Percentiles rank a stretch among this genome's conserved stretches.
Conservation (phyloP, 2,888 invertebrate species). For the Corbicula japonica region DNA sequence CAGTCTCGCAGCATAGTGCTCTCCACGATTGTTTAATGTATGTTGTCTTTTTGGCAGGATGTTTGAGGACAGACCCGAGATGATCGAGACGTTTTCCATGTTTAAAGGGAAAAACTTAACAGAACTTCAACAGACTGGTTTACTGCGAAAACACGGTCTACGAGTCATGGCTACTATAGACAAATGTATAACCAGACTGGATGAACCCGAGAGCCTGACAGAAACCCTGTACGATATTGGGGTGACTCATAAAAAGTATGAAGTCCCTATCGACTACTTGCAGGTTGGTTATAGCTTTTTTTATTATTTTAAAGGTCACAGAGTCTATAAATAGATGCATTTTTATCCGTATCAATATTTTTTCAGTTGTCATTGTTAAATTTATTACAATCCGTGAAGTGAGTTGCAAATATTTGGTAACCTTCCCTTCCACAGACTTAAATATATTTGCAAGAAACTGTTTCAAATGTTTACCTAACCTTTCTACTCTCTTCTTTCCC, state of each 20-base stretch:
- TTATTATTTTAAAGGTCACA: neutral
- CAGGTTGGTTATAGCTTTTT: conserved; percentile 84
- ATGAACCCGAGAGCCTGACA: conserved; percentile 87
- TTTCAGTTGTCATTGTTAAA: too few relatives aligned
- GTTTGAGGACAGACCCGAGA: conserved; percentile 88
- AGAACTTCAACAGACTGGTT: conserved; percentile 87
- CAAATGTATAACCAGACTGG: conserved; percentile 87
- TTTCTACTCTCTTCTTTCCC: too few relatives aligned
- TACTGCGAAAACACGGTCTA: conserved; percentile 87
- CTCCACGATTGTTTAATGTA: too few relatives aligned
- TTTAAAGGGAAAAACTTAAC: conserved; percentile 87
- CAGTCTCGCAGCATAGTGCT: neutral
- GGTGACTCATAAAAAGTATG: conserved; percentile 87
- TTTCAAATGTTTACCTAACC: too few relatives aligned
- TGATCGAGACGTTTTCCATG: conserved; percentile 87
- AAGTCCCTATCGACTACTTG: conserved; percentile 87
- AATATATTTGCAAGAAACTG: too few relatives aligned
- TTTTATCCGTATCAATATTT: too few relatives aligned
- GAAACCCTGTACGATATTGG: conserved; percentile 87
- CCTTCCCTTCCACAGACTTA: too few relatives aligned
- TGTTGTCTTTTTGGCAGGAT: conserved; percentile 86
- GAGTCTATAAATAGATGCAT: too few relatives aligned
- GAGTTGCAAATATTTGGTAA: too few relatives aligned
- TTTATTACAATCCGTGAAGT: too few relatives aligned
- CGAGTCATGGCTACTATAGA: conserved; percentile 87